Percentiles rank a stretch among this genome's conserved stretches.
These are phyloP conservation scores for Lacerta bilineata DNA, from an alignment of 2,797 vertebrate genomes.

Conservation along the genomic window DNA sequence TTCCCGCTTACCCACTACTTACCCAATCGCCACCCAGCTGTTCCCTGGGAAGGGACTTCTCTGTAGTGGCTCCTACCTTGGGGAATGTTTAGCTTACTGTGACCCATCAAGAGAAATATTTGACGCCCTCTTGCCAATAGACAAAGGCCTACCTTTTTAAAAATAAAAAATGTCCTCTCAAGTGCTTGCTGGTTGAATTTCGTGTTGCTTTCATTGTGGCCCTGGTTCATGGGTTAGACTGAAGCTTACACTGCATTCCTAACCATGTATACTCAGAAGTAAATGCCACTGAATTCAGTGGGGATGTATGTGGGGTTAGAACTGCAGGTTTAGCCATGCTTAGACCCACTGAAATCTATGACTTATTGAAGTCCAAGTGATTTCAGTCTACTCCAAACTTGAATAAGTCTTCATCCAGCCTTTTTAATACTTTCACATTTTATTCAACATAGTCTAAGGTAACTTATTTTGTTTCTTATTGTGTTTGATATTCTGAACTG, in stretches of 20 bases:
- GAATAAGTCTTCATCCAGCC: no score
- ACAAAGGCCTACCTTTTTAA: neutral
- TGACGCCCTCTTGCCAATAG: neutral
- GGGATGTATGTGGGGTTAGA: no score
- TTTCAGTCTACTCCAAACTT: no score
- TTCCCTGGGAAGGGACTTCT: neutral
- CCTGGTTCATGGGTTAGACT: neutral
- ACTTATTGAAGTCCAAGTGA: no score
- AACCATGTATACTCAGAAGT: no score
- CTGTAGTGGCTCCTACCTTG: neutral
- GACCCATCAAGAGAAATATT: neutral
- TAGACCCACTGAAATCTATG: no score
- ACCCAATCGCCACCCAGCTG: neutral
- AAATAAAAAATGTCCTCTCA: neutral
- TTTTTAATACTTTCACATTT: neutral
- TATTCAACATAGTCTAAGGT: neutral
- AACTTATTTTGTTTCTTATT: neutral
- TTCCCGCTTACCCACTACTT: neutral
- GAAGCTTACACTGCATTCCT: no score
- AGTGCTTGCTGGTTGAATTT: no score
- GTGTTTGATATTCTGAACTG: neutral
- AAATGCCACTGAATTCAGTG: no score
- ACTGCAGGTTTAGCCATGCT: no score
- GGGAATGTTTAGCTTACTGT: neutral
- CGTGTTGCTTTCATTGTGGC: neutral